Evolutionary conservation across 1,140 invertebrate genomes (phyloP).

Genomic region (Meloidogyne chitwoodi): DNA sequence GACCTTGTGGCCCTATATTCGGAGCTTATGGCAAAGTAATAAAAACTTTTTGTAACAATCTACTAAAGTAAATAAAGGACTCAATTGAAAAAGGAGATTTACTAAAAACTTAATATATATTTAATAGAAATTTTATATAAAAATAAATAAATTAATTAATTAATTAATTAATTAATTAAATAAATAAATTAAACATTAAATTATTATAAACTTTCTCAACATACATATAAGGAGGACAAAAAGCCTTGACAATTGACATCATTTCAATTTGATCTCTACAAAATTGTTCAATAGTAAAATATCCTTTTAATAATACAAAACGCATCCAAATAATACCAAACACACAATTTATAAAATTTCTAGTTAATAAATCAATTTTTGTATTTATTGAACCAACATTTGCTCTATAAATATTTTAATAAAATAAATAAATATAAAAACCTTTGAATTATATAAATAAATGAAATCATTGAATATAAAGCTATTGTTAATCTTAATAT

Average conservation of each 20-base stretch:
- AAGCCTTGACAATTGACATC: slow-evolving; percentile 2
- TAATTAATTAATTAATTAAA: not conserved
- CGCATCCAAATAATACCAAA: slow-evolving; percentile 12
- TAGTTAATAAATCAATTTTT: not conserved
- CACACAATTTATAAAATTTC: slow-evolving; percentile 10
- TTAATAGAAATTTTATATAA: too few species aligned
- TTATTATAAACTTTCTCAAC: too few species aligned
- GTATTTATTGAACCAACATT: not conserved
- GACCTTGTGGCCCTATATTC: too few species aligned
- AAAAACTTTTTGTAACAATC: too few species aligned
- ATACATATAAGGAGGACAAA: slow-evolving; percentile 19
- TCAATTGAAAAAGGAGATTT: too few species aligned
- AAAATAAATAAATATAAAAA: not conserved
- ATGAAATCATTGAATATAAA: not conserved
- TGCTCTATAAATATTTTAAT: not conserved
- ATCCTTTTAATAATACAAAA: not conserved
- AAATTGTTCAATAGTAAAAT: slow-evolving; percentile 16
- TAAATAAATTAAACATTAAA: too few species aligned
- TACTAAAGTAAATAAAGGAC: too few species aligned
- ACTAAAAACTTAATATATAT: too few species aligned
- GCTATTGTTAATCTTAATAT: slow-evolving; percentile 7
- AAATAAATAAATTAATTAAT: not conserved
- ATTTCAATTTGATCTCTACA: slow-evolving; percentile 9
- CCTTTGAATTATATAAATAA: slow-evolving; percentile 14
- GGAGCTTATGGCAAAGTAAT: too few species aligned